These are phyloP conservation scores for Psylliodes chrysocephalus DNA, from an alignment of 2,888 invertebrate genomes.

Conservation along the genomic window DNA sequence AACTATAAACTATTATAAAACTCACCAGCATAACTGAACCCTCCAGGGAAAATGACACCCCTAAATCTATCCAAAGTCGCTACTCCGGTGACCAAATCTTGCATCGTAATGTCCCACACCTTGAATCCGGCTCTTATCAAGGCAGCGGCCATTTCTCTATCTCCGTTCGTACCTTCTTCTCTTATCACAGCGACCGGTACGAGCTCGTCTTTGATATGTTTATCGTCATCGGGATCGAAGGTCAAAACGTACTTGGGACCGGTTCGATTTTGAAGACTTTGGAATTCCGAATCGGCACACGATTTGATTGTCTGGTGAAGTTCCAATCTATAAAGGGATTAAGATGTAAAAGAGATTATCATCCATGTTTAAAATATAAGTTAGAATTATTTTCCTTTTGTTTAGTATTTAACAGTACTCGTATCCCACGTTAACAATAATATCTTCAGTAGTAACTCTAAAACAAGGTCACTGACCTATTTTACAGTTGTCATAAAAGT, in stretches of 20 bases:
- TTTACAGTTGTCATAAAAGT: too few relatives aligned
- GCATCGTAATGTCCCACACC: conserved; percentile 95
- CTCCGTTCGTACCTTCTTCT: conserved; percentile 97
- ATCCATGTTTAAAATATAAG: too few relatives aligned
- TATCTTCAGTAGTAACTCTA: too few relatives aligned
- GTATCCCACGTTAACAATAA: too few relatives aligned
- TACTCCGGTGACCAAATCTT: conserved; percentile 80
- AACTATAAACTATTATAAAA: too few relatives aligned
- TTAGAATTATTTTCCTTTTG: too few relatives aligned
- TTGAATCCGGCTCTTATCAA: conserved; percentile 88
- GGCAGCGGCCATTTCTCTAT: conserved; percentile 96
- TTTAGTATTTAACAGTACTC: too few relatives aligned
- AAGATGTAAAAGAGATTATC: too few relatives aligned
- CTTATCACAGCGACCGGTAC: conserved; percentile 89
- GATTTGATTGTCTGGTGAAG: conserved; percentile 82
- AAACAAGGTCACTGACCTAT: too few relatives aligned
- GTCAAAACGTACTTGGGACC: conserved; percentile 78
- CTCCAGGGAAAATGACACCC: conserved; percentile 95
- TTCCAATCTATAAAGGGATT: conserved; percentile 70
- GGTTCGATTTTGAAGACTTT: conserved; percentile 73
- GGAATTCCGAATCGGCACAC: conserved; percentile 84
- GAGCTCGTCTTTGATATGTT: conserved; percentile 61
- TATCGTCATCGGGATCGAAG: conserved; percentile 73
- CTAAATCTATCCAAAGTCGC: conserved; percentile 82
- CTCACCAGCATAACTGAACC: conserved; percentile 96